Evolutionary conservation across 1,140 invertebrate genomes (phyloP).

Genomic region (Drosophila subobscura): DNA sequence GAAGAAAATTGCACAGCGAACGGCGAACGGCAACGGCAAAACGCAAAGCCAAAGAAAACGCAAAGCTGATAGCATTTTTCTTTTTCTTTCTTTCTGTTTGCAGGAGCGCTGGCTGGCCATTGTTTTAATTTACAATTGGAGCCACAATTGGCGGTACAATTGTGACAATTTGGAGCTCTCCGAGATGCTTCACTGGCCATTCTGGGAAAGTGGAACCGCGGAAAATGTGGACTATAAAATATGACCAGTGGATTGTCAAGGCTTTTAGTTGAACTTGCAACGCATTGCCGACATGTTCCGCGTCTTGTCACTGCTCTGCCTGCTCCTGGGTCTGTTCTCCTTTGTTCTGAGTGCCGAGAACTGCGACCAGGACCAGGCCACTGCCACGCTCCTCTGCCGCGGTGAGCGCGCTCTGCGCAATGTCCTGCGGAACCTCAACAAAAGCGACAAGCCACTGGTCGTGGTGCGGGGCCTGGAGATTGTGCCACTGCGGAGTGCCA

Average conservation of each 20-base stretch:
- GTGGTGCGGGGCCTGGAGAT: constrained; percentile 77
- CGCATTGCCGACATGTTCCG: constrained; percentile 63
- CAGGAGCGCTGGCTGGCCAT: constrained; percentile 36
- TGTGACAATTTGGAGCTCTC: constrained; percentile 51
- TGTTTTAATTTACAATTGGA: constrained; percentile 74
- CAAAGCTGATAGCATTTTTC: constrained; percentile 58
- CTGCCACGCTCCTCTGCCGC: constrained; percentile 65
- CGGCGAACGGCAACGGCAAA: constrained; percentile 32
- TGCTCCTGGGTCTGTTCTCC: constrained; percentile 37
- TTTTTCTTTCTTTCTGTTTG: constrained; percentile 45
- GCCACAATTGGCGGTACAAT: neutral
- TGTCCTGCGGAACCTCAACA: constrained; percentile 69
- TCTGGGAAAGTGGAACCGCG: constrained; percentile 62
- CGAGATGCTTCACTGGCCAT: constrained; percentile 58
- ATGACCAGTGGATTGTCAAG: constrained; percentile 72
- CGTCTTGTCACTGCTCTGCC: constrained; percentile 38
- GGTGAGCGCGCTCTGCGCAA: constrained; percentile 70
- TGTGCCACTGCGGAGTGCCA: constrained; percentile 58
- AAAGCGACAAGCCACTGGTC: constrained; percentile 67
- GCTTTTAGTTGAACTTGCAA: constrained; percentile 72
- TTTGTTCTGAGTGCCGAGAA: constrained; percentile 50
- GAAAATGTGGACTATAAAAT: constrained; percentile 70
- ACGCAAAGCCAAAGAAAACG: constrained; percentile 37
- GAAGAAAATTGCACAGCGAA: constrained; percentile 78
- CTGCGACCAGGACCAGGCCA: constrained; percentile 42